Conservation (phyloP, 1,140 invertebrate species). For the Grapholita molesta region DNA sequence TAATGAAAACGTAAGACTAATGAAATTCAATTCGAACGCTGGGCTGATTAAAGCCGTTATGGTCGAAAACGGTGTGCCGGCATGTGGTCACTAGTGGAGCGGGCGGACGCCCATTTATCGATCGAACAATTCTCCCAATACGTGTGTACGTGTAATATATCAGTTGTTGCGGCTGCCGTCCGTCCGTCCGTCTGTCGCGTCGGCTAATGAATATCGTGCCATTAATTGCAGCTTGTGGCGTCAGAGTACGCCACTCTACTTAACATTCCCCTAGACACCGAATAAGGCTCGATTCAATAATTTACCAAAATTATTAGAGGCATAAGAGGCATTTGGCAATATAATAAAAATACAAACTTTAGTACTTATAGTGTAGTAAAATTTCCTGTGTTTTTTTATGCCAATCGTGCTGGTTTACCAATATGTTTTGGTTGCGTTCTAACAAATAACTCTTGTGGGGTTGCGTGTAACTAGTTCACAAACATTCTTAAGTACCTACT, state of each 20-base stretch:
- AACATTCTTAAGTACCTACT: no score
- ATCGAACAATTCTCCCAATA: conserved; percentile 65
- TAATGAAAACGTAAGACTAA: not conserved
- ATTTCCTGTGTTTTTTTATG: no score
- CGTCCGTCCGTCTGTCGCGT: conserved; percentile 27
- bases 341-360: not conserved
- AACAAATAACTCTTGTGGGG: no score
- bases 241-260: not conserved
- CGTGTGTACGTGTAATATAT: conserved; percentile 65
- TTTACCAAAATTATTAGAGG: not conserved
- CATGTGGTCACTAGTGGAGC: conserved; percentile 27
- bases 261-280: not conserved
- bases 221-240: conserved; percentile 12
- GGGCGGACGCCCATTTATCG: conserved; percentile 59
- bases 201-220: conserved; percentile 42
- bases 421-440: no score
- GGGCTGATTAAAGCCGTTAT: not conserved
- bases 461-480: no score
- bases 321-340: not conserved
- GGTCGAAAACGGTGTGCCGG: not conserved
- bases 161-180: conserved; percentile 32
- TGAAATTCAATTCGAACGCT: not conserved
- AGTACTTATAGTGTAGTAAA: no score
- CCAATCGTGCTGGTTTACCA: no score
- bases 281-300: not conserved